Percentiles rank a stretch among this genome's conserved stretches.
Evolutionary conservation across 2,797 vertebrate genomes (phyloP).

Genomic region (Arrhamphus sclerolepis): DNA sequence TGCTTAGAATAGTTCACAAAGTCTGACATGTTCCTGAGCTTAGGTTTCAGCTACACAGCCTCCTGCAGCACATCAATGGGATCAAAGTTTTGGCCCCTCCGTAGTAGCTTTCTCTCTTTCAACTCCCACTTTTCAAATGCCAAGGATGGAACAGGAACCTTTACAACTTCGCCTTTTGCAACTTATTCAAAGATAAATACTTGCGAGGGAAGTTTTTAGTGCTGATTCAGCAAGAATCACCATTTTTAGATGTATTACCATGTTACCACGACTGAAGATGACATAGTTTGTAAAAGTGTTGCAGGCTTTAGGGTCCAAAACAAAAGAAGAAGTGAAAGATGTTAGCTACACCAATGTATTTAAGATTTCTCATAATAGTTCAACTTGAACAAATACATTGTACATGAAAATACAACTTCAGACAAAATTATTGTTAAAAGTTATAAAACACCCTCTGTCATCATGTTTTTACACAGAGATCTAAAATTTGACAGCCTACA

Average conservation of each 20-base stretch:
- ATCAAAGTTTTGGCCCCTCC: slow-evolving; percentile 67
- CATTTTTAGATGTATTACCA: slow-evolving; percentile 5
- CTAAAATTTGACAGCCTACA: slow-evolving; percentile 29
- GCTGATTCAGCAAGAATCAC: slow-evolving; percentile 12
- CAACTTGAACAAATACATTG: slow-evolving; percentile 30
- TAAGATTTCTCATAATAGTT: slow-evolving; percentile 36
- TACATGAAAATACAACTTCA: slow-evolving; percentile 53
- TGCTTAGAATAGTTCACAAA: slow-evolving; percentile 88
- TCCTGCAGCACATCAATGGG: slow-evolving; percentile 83
- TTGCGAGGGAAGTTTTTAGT: slow-evolving; percentile 23
- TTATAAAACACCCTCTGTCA: slow-evolving; percentile 42
- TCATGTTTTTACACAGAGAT: slow-evolving; percentile 26
- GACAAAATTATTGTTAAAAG: slow-evolving; percentile 47
- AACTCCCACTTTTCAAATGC: slow-evolving; percentile 32
- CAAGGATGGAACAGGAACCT: slow-evolving; percentile 64
- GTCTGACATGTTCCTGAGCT: slow-evolving; percentile 84
- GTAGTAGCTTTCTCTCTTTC: slow-evolving; percentile 64
- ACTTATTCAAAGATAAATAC: slow-evolving; percentile 50
- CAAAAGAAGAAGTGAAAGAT: slow-evolving; percentile 30
- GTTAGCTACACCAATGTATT: slow-evolving; percentile 47
- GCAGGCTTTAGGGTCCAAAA: not conserved
- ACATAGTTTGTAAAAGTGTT: slow-evolving; percentile 19
- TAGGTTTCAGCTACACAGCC: slow-evolving; percentile 82
- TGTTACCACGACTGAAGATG: slow-evolving; percentile 14
- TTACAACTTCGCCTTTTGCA: slow-evolving; percentile 66